A percentile compares a stretch with the other conserved stretches of the same genome.
phyloP scores from a whole-genome alignment of 1,140 invertebrate genomes.

The Venustaconcha ellipsiformis region DNA sequence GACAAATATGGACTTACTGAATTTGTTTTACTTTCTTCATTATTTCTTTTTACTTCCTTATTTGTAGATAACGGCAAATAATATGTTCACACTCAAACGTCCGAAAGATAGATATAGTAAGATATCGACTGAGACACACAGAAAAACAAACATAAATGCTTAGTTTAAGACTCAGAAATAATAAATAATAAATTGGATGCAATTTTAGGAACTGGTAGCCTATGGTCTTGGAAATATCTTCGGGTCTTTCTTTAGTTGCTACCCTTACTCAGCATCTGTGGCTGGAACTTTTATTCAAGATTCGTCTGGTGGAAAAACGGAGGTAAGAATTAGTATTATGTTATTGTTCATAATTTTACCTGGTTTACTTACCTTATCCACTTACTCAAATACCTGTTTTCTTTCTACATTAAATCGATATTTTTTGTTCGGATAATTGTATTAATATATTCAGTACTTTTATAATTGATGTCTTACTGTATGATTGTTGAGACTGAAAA shows the following conservation, averaged over 20 bases:
- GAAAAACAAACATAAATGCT: no score
- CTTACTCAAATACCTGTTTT: neutral
- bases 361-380: neutral
- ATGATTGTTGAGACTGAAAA: no score
- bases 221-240: slow-evolving; percentile 60
- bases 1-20: no score
- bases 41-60: no score
- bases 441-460: no score
- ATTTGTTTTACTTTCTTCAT: no score
- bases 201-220: slow-evolving; percentile 56
- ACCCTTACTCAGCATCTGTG: slow-evolving; percentile 72
- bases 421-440: neutral
- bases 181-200: neutral
- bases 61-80: no score
- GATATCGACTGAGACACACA: no score
- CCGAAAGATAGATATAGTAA: no score
- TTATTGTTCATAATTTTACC: neutral
- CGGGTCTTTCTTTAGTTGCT: slow-evolving; percentile 66
- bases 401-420: neutral
- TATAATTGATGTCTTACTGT: no score
- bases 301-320: slow-evolving; percentile 69
- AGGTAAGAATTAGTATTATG: slow-evolving; percentile 49
- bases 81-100: no score
- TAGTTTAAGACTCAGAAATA: no score
- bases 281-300: slow-evolving; percentile 70